Evolutionary conservation across 2,888 invertebrate species (phyloP).

Genomic region (Alviniconcha strummeri): DNA sequence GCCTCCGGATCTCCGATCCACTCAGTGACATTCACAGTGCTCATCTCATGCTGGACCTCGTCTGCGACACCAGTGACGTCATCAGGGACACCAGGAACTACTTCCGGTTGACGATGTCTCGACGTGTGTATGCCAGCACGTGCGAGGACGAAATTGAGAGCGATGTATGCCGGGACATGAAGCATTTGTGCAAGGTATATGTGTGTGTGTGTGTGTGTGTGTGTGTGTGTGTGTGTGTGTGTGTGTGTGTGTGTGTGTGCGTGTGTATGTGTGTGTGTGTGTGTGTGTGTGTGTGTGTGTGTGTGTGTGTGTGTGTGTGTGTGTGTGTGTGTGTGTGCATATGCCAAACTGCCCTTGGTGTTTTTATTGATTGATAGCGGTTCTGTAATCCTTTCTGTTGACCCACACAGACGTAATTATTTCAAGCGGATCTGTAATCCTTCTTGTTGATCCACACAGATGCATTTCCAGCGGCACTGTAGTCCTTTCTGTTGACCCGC

Average conservation of each 20-base stretch:
- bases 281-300: neutral
- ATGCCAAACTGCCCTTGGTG: too few species aligned
- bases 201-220: constrained; percentile 2
- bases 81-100: constrained; percentile 38
- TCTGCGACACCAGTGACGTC: constrained; percentile 52
- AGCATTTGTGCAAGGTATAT: constrained; percentile 48
- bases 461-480: too few species aligned
- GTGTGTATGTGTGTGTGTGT: constrained; percentile 23
- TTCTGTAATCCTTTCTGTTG: neutral
- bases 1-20: constrained; percentile 53
- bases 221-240: neutral
- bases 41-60: constrained; percentile 57
- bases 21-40: constrained; percentile 49
- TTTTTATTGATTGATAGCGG: too few species aligned
- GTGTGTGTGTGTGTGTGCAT: too few species aligned
- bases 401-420: too few species aligned
- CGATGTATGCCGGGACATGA: constrained; percentile 48
- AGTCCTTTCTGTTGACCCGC: too few species aligned
- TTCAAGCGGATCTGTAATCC: too few species aligned
- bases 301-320: too few species aligned
- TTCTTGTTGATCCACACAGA: too few species aligned
- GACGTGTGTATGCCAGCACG: constrained; percentile 43
- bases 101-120: constrained; percentile 38
- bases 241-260: too few species aligned
- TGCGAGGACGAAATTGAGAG: constrained; percentile 58